Evolutionary conservation across 2,888 invertebrate genomes (phyloP).

Genomic region (Conus canariensis): DNA sequence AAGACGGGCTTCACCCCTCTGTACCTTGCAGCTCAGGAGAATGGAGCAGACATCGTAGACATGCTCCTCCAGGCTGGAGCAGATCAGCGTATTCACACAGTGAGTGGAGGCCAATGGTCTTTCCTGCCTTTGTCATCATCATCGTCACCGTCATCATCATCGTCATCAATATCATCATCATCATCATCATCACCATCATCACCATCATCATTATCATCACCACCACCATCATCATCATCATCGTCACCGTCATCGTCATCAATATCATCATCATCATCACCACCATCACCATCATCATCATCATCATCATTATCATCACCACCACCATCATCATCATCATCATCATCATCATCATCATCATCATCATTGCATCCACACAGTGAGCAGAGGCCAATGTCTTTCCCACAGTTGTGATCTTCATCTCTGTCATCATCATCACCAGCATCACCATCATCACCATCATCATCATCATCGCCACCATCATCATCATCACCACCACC

Average conservation of each 20-base stretch:
- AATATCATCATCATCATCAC: too few relatives aligned
- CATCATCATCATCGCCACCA: too few relatives aligned
- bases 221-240: conserved; percentile 29
- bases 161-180: neutral
- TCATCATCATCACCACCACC: too few relatives aligned
- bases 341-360: too few relatives aligned
- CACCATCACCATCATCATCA: too few relatives aligned
- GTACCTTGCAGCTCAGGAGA: conserved; percentile 42
- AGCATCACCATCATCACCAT: neutral
- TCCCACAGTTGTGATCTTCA: too few relatives aligned
- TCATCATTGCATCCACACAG: too few relatives aligned
- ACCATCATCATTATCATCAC: conserved; percentile 22
- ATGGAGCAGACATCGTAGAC: conserved; percentile 38
- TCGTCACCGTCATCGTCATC: neutral
- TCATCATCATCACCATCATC: conserved; percentile 27
- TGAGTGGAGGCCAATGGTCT: neutral
- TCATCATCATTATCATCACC: too few relatives aligned
- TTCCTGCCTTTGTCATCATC: too few relatives aligned
- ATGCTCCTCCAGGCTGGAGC: conserved; percentile 42
- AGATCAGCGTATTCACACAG: conserved; percentile 41
- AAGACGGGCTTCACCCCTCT: conserved; percentile 41
- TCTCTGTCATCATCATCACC: too few relatives aligned
- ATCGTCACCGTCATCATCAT: neutral
- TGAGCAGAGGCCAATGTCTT: too few relatives aligned
- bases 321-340: too few relatives aligned